A percentile compares a stretch with the other conserved stretches of the same genome.
phyloP scores from a whole-genome alignment of 1,140 invertebrate species.

The Polypedilum pembai region DNA sequence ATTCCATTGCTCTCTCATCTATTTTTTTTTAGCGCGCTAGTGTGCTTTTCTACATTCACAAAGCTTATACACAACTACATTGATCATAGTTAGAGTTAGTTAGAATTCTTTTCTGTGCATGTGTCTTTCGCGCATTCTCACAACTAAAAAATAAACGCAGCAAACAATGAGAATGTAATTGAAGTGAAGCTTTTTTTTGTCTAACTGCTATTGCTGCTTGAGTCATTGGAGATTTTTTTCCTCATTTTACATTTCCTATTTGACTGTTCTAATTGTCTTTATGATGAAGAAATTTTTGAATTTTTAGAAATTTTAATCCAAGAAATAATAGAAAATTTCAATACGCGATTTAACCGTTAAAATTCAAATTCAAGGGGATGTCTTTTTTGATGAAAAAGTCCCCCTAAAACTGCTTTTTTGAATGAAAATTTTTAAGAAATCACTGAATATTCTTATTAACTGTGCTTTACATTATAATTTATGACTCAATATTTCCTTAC shows the following conservation, averaged over 20 bases:
- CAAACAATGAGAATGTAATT: not conserved
- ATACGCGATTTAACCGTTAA: too few species aligned
- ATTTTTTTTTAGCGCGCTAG: not conserved
- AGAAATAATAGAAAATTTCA: too few species aligned
- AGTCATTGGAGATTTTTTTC: constrained; percentile 9
- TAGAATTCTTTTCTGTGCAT: not conserved
- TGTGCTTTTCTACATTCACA: not conserved
- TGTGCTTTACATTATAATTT: too few species aligned
- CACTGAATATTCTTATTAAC: too few species aligned
- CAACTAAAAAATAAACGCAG: not conserved
- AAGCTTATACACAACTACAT: not conserved
- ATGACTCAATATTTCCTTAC: too few species aligned
- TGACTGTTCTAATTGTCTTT: not conserved
- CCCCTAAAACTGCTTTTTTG: too few species aligned
- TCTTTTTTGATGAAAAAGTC: too few species aligned
- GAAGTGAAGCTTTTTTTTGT: not conserved
- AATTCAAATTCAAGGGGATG: too few species aligned
- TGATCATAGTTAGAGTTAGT: not conserved
- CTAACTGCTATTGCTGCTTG: not conserved
- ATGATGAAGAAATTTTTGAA: too few species aligned
- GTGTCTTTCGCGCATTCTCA: not conserved
- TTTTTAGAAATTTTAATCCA: too few species aligned
- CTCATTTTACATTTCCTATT: not conserved
- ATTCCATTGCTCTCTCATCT: not conserved
- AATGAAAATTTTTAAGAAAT: too few species aligned